Evolutionary conservation across 2,113 vertebrate genomes (phyloP), one percentile per base, ranked within the genome.

Genomic region (Gopherus flavomarginatus): DNA sequence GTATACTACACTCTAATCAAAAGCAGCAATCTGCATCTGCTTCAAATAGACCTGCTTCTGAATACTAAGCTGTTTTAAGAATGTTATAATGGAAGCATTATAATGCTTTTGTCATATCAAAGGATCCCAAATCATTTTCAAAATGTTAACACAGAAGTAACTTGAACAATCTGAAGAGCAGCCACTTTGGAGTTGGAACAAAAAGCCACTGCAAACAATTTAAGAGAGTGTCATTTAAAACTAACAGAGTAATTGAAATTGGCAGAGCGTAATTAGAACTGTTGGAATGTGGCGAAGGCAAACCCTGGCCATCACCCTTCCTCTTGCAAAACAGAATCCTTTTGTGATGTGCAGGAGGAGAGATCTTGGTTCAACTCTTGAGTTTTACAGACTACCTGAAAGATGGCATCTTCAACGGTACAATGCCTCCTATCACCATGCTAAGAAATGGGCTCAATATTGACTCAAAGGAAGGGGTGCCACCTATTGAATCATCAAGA

Each of bases 31-130:
- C 11, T 69, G 11, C 22, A 88, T 90, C 56, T 87, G 13, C 83
- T 88, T 78, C 49, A 93, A 93, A 85, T 65, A 72, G n/a, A 22
- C n/a, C 9, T 38, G 5, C 4, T 92, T 57, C 53, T 19, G 85
- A 54, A 83, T 16, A 57, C 0, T 13, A 27, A 80, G 1, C 6
- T 94, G 62, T 77, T 87, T 42, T 83, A 88, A 54, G 44, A 81
- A 17, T 19, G 29, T 4, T 86, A 49, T 81, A 86, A 87, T 2
- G 42, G 0, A 50, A 12, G 1, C 5, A 52, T 80, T 65, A 54
- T 21, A 21, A 21, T 54, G 53, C 3, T 90, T 83, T 85, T 82
- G n/a, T 21, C 12, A 59, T 16, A 35, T 11, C 42, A 69, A 8
- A 9, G 65, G 16, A 52, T 77, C n/a, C 84, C 31, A 88, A 86